Base-by-base conservation (phyloP, 1,140 invertebrate genomes). In the Melitaea cinxia region DNA sequence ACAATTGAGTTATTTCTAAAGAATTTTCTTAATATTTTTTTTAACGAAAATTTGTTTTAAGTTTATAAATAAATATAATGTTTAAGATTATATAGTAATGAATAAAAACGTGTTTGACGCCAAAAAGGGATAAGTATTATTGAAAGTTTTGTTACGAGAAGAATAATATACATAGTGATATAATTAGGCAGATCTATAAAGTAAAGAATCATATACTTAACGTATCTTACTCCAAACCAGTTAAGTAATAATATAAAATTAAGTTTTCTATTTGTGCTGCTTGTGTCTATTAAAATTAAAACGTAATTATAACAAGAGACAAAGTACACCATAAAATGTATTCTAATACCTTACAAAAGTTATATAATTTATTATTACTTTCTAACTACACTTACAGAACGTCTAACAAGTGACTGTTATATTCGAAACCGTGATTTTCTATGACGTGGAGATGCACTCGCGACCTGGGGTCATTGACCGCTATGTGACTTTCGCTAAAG, bases 401-500 rank as follows among this genome's bases (percentile, higher is more conserved):
- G 47, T 9, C 47, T 60, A 60, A 37, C 47, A 39, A 52, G 45
- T 52, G 30, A 60, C 47, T 78, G 75, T 68, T 65, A 76, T 53
- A 82, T 82, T 80, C 64, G 77, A 80, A 83, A 83, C 70, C 52
- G 70, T 56, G 58, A 68, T 47, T 42, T 42, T 47, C 64, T 69
- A 61, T 81, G 68, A 78, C 52, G 53, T 54, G 55, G 50, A 73
- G 74, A 80, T 78, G 80, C 77, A 80, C 70, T 73, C 62, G 56
- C 68, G 67, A 77, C 66, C 70, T 56, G 66, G 58, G 76, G 70
- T 80, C 80, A 77, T 42, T 59, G 75, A 78, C 76, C 79, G 68
- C 68, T 55, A 30, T 63, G 54, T 67, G 68, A 79, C 84, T 86
- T 86, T 86, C 84, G 73, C 84, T 80, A 70, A 70, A 80, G 74